These are phyloP conservation scores for Ctenopoma multispine DNA, from an alignment of 2,797 vertebrate genomes.

Conservation along the genomic window DNA sequence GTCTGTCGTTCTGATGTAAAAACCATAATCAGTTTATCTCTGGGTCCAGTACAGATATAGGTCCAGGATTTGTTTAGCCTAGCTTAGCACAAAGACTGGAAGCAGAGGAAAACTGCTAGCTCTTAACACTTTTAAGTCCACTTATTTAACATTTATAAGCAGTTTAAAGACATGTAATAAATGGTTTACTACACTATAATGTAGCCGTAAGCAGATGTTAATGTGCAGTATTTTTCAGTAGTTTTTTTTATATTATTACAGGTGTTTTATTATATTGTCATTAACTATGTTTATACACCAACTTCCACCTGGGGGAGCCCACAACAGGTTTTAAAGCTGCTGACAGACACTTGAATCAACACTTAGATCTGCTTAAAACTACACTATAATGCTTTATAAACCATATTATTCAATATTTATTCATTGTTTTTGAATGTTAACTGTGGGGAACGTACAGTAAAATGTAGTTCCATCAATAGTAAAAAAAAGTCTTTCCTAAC, in stretches of 20 bases:
- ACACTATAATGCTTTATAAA: constrained; percentile 8
- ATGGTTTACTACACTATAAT: constrained; percentile 15
- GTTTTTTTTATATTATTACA: not conserved
- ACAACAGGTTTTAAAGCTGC: too few species aligned
- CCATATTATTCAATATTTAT: constrained; percentile 15
- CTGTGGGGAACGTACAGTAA: not conserved
- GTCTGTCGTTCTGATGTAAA: not conserved
- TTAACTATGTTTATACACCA: not conserved
- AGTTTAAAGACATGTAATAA: not conserved
- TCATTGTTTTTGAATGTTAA: constrained; percentile 13
- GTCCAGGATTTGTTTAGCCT: constrained; percentile 10
- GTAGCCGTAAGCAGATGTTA: constrained; percentile 21
- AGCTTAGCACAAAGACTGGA: constrained; percentile 28
- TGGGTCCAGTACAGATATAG: constrained; percentile 8
- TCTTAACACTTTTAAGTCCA: not conserved
- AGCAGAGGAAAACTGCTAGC: constrained; percentile 1
- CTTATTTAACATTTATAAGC: not conserved
- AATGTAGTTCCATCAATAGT: not conserved
- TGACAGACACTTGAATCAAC: not conserved
- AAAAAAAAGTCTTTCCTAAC: not conserved
- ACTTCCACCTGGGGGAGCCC: not conserved
- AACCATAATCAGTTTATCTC: not conserved
- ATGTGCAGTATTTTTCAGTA: constrained; percentile 8
- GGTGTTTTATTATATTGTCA: not conserved
- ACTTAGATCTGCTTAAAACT: constrained; percentile 23